These are phyloP conservation scores for Auanema sp. DNA, from an alignment of 2,888 invertebrate genomes.

Conservation along the genomic window DNA sequence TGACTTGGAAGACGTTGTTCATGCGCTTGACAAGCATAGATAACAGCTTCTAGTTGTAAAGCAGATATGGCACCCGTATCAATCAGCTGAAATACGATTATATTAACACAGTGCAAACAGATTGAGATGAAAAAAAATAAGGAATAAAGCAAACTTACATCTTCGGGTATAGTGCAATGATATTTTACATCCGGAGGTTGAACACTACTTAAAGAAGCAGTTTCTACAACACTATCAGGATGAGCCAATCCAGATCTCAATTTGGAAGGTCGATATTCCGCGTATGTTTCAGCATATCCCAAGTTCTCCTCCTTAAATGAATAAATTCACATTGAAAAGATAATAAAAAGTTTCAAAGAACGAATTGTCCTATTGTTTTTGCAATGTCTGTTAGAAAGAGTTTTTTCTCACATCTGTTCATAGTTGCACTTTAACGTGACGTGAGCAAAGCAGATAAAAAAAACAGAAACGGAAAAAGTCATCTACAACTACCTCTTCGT, in stretches of 20 bases:
- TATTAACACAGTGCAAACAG: background rate
- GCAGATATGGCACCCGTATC: conserved; percentile 86
- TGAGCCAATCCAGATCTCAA: conserved; percentile 80
- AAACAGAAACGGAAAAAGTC: background rate
- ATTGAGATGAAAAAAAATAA: background rate
- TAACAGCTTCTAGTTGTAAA: conserved; percentile 92
- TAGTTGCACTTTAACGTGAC: background rate
- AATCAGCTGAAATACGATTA: conserved; percentile 67
- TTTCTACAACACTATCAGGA: conserved; percentile 98
- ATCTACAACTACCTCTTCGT: conserved; percentile 34
- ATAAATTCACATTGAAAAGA: background rate
- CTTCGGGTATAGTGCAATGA: conserved; percentile 73
- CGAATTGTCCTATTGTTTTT: no score
- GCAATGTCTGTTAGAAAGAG: no score
- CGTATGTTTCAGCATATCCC: conserved; percentile 96
- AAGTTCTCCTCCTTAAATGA: conserved; percentile 81
- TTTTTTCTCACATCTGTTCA: background rate
- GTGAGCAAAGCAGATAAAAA: background rate
- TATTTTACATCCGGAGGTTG: conserved; percentile 69
- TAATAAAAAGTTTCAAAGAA: background rate
- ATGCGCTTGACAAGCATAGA: conserved; percentile 95
- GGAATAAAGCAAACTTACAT: conserved; percentile 67
- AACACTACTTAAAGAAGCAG: conserved; percentile 84
- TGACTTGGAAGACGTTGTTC: conserved; percentile 75
- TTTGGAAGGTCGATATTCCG: conserved; percentile 96